Evolutionary conservation across 2,888 invertebrate species (phyloP).

Genomic region (Meloe dianella): DNA sequence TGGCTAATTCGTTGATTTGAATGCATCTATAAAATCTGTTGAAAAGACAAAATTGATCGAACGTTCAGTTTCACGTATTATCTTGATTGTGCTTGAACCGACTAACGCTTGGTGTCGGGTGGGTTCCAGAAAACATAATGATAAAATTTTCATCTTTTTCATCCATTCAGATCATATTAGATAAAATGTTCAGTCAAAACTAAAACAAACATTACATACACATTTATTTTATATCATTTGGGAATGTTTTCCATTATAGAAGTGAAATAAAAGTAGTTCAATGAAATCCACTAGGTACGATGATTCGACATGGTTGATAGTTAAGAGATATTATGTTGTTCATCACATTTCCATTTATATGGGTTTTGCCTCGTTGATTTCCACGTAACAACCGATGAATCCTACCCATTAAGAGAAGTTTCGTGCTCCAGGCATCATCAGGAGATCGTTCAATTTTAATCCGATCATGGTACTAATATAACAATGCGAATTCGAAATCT

Average conservation of each 20-base stretch:
- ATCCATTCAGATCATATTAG: not conserved
- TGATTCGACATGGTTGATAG: not conserved
- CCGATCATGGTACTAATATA: not conserved
- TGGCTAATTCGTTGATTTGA: not conserved
- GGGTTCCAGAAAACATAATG: not conserved
- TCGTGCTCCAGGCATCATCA: conserved; percentile 8
- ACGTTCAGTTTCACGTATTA: not conserved
- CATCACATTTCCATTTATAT: conserved; percentile 19
- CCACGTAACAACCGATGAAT: conserved; percentile 13
- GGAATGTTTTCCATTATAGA: not conserved
- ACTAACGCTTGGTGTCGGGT: not conserved
- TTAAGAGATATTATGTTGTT: conserved; percentile 17
- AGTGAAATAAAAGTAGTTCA: not conserved
- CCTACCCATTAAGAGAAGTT: conserved; percentile 3
- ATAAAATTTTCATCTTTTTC: not conserved
- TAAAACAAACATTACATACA: not conserved
- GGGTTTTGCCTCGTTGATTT: conserved; percentile 15
- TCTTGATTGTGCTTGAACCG: not conserved
- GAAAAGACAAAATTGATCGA: conserved; percentile 1
- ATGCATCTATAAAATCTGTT: not conserved
- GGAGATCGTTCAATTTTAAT: conserved; percentile 11
- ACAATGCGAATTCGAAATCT: not conserved
- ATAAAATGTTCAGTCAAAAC: not conserved
- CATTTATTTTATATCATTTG: not conserved
- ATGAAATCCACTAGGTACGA: not conserved